Evolutionary conservation across 1,140 invertebrate genomes (phyloP), one percentile per base, ranked within the genome.

Genomic region (Anoplophora glabripennis): DNA sequence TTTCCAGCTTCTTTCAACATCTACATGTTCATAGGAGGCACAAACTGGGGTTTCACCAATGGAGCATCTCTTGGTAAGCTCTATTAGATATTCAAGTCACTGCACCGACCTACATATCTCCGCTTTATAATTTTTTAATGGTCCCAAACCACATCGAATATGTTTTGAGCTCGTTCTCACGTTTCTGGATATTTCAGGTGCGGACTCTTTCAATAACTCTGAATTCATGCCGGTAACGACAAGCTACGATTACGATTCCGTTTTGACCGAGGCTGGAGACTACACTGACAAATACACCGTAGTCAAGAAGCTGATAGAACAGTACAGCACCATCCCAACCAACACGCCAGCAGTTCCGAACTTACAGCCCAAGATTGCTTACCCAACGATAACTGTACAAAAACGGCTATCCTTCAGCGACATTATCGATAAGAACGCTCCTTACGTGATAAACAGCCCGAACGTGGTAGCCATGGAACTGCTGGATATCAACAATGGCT

Each of bases 21-120:
- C 60, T 87, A 86, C 73, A 87, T 88, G 86, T 86, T 88, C 63
- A 81, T 84, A 66, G 86, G 86, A 9, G 86, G 86, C 8, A 87
- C 86, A 0, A 87, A 81, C 70, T 89, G 85, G 69, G 86, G 84
- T 5, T 88, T 86, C 66, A 81, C 84, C 72, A 81, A 81, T 62
- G 86, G 86, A 28, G 12, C 14, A 41, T 21, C 42, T 9, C 42
- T 41, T 11, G 52, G 52, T 53, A 37, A 10, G 45, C n/a, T n/a
- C n/a, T n/a, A n/a, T n/a, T n/a, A n/a, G n/a, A n/a, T n/a, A n/a
- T n/a, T n/a, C n/a, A n/a, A n/a, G n/a, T n/a, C n/a, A n/a, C n/a
- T n/a, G n/a, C n/a, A n/a, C n/a, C n/a, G n/a, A n/a, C n/a, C n/a
- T n/a, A n/a, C n/a, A n/a, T n/a, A n/a, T n/a, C n/a, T n/a, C n/a